phyloP scores from a whole-genome alignment of 2,888 invertebrate species.

The Apamea sordens region DNA sequence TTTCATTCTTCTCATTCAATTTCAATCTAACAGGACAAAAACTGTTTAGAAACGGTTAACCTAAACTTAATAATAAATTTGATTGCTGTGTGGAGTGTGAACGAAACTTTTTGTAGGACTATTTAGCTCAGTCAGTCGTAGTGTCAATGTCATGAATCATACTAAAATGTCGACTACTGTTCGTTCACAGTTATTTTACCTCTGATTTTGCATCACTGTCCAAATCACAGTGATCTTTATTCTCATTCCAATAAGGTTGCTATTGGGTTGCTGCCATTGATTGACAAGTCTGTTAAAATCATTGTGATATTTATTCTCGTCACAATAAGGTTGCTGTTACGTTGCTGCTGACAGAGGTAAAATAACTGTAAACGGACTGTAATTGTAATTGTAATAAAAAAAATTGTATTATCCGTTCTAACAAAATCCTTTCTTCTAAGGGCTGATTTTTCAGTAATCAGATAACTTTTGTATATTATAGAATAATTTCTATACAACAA shows the following conservation, averaged over 20 bases:
- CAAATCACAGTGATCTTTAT: no score
- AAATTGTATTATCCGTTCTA: neutral
- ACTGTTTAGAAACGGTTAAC: neutral
- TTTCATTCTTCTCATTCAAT: slow-evolving; percentile 78
- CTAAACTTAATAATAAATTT: no score
- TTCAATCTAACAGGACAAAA: slow-evolving; percentile 68
- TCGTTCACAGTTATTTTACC: no score
- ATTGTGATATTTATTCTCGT: no score
- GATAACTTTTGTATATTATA: no score
- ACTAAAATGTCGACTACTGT: neutral
- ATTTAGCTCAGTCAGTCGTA: neutral
- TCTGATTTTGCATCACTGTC: no score
- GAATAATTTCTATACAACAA: no score
- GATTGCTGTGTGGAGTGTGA: neutral
- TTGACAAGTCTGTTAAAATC: no score
- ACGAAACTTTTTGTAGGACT: neutral
- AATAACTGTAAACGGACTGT: neutral
- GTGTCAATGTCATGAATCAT: neutral
- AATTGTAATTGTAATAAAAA: no score
- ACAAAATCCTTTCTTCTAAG: neutral
- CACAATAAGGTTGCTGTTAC: neutral
- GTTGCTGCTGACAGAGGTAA: neutral
- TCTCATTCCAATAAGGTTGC: no score
- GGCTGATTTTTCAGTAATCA: no score
- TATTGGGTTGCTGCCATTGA: no score